A percentile compares a stretch with the other conserved stretches of the same genome.
These are phyloP conservation scores for Xylocopa sonorina DNA, from an alignment of 1,140 invertebrate species.

Conservation along the genomic window DNA sequence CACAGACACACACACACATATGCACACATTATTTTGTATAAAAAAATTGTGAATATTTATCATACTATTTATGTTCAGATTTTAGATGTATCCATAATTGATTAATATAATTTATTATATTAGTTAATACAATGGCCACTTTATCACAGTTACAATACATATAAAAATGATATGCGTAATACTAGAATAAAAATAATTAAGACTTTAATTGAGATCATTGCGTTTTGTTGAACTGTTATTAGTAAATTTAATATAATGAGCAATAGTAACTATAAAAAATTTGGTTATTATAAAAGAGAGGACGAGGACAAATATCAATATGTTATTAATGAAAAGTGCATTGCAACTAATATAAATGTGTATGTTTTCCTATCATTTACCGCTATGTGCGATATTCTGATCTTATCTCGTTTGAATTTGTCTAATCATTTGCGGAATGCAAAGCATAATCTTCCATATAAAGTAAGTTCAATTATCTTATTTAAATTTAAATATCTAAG, in stretches of 20 bases:
- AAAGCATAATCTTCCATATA: slow-evolving; percentile 24
- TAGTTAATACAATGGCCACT: slow-evolving; percentile 65
- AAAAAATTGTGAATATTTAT: slow-evolving; percentile 36
- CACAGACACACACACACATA: slow-evolving; percentile 6
- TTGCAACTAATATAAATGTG: slow-evolving; percentile 34
- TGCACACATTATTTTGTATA: slow-evolving; percentile 1
- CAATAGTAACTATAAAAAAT: slow-evolving; percentile 3
- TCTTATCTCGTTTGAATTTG: slow-evolving; percentile 27
- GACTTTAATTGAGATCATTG: slow-evolving; percentile 19
- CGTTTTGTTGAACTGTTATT: slow-evolving; percentile 9
- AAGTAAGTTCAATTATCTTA: slow-evolving; percentile 52
- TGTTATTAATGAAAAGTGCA: slow-evolving; percentile 10
- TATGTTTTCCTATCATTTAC: slow-evolving; percentile 31
- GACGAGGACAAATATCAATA: slow-evolving; percentile 5
- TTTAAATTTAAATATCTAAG: slow-evolving; percentile 58
- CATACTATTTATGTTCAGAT: slow-evolving; percentile 4
- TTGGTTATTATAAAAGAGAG: slow-evolving; percentile 3
- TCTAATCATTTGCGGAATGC: slow-evolving; percentile 25
- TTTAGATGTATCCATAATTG: slow-evolving; percentile 37
- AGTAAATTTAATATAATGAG: slow-evolving; percentile 15
- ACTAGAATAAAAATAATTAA: slow-evolving; percentile 45
- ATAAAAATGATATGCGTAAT: slow-evolving; percentile 59
- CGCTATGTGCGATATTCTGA: slow-evolving; percentile 19
- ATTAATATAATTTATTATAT: slow-evolving; percentile 58
- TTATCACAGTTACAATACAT: slow-evolving; percentile 78